phyloP scores from a whole-genome alignment of 2,888 invertebrate species.

The Hylaea fasciaria region DNA sequence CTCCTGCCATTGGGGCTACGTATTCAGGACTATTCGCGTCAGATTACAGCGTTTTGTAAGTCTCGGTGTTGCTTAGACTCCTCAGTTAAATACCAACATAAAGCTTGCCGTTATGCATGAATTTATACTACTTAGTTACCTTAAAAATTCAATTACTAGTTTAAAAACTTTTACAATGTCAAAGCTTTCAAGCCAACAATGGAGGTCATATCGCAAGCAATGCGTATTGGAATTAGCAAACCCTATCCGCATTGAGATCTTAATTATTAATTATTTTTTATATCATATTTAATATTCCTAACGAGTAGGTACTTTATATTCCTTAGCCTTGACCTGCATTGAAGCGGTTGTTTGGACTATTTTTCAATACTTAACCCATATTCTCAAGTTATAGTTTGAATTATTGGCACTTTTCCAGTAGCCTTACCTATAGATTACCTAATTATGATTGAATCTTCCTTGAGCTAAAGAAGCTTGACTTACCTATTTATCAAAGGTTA shows the following conservation, averaged over 20 bases:
- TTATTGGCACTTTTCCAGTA: too few species aligned
- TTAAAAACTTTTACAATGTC: too few species aligned
- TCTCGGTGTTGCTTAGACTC: conserved; percentile 19
- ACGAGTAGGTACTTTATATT: too few species aligned
- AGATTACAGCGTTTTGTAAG: conserved; percentile 53
- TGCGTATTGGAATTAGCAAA: conserved; percentile 38
- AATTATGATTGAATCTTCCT: too few species aligned
- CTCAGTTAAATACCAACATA: not conserved
- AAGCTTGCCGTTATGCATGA: not conserved
- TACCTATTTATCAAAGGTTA: too few species aligned
- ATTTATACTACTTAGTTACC: not conserved
- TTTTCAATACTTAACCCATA: conserved; percentile 4
- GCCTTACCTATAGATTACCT: too few species aligned
- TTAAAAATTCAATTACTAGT: not conserved
- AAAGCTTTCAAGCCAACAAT: not conserved
- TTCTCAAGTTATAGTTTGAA: not conserved
- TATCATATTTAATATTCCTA: too few species aligned
- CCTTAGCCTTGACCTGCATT: conserved; percentile 51
- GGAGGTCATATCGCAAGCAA: not conserved
- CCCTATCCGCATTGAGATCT: conserved; percentile 8
- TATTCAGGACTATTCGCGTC: conserved; percentile 59
- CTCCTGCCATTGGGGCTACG: conserved; percentile 61
- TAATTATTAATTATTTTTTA: too few species aligned
- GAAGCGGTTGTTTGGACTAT: conserved; percentile 44
- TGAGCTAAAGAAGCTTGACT: too few species aligned